Evolutionary conservation across 2,888 invertebrate species (phyloP).

Genomic region (Labia minor): DNA sequence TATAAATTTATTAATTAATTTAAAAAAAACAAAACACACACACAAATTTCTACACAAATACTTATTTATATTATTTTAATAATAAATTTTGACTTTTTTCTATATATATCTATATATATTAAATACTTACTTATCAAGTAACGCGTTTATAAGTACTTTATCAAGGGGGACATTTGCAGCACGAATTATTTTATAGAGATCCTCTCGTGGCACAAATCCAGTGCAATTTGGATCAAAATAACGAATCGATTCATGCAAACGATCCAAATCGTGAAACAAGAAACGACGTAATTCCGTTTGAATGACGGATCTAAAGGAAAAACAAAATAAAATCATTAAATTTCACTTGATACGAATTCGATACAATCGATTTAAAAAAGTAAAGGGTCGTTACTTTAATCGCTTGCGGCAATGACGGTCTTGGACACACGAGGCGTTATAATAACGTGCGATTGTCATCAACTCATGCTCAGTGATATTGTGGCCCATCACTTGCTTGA

Average conservation of each 20-base stretch:
- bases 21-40: background rate
- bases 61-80: background rate
- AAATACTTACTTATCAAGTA: conserved; percentile 46
- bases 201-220: conserved; percentile 46
- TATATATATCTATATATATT: too few relatives aligned
- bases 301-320: conserved; percentile 47
- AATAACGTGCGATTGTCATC: conserved; percentile 60
- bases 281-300: conserved; percentile 60
- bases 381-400: conserved; percentile 31
- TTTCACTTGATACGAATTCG: conserved; percentile 18
- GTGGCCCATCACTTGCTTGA: conserved; percentile 54
- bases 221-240: conserved; percentile 45
- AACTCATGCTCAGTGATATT: conserved; percentile 71
- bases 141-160: conserved; percentile 53
- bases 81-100: background rate
- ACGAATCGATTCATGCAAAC: conserved; percentile 47
- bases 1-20: background rate
- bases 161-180: conserved; percentile 60
- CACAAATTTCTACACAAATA: too few relatives aligned
- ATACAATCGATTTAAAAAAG: conserved; percentile 17
- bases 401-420: conserved; percentile 30
- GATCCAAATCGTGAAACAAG: conserved; percentile 58
- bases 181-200: conserved; percentile 52
- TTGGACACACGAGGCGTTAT: conserved; percentile 49
- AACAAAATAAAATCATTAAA: too few relatives aligned